These are phyloP conservation scores for Gonatopus flavifemur DNA, from an alignment of 1,140 invertebrate genomes.

Conservation along the genomic window DNA sequence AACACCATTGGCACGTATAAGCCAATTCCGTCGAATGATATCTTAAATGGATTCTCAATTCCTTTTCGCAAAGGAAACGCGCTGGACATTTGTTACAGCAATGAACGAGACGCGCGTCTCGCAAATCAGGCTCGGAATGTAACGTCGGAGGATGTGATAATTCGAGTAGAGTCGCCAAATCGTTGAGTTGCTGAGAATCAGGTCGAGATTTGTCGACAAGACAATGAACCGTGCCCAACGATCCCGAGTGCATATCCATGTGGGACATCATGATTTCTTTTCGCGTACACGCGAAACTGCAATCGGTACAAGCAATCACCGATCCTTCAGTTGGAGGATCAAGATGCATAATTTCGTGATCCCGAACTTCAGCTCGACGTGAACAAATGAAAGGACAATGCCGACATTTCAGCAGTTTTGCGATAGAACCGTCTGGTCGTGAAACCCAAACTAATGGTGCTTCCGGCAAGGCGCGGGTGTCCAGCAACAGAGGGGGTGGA, in stretches of 20 bases:
- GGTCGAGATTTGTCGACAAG: conserved; percentile 62
- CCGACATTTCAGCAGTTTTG: conserved; percentile 84
- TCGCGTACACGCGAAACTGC: conserved; percentile 79
- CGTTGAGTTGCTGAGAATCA: conserved; percentile 70
- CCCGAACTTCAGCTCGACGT: conserved; percentile 76
- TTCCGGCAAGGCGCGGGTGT: conserved; percentile 55
- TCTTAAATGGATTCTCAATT: conserved; percentile 68
- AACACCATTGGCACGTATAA: conserved; percentile 74
- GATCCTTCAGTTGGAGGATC: conserved; percentile 51
- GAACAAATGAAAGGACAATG: conserved; percentile 83
- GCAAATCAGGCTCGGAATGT: conserved; percentile 43
- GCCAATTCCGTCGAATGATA: conserved; percentile 68
- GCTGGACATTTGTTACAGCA: conserved; percentile 74
- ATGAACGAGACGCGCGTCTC: conserved; percentile 51
- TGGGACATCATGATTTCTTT: conserved; percentile 75
- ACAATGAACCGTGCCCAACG: conserved; percentile 70
- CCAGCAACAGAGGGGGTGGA: conserved; percentile 46
- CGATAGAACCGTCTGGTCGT: conserved; percentile 66
- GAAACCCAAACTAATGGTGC: conserved; percentile 75
- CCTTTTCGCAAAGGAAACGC: conserved; percentile 67
- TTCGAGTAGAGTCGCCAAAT: conserved; percentile 54
- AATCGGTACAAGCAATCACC: conserved; percentile 67
- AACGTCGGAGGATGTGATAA: conserved; percentile 32
- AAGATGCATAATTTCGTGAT: conserved; percentile 83
- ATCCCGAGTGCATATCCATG: conserved; percentile 74